A percentile compares a stretch with the other conserved stretches of the same genome.
phyloP scores from a whole-genome alignment of 1,140 invertebrate genomes.

The Drosophila subobscura region DNA sequence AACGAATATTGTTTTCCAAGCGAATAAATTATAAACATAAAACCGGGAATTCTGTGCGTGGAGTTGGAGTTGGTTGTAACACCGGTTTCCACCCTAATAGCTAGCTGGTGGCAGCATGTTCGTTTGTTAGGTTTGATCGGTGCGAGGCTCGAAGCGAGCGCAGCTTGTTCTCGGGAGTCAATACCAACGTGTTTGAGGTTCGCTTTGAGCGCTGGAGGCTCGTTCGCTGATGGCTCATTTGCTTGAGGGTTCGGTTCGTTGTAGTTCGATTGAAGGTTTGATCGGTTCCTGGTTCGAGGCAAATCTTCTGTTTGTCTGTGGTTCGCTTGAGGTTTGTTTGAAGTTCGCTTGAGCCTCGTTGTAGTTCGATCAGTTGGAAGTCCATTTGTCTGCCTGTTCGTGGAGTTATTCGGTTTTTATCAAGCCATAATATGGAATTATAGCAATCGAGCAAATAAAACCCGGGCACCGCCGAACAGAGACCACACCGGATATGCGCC shows the following conservation, averaged over 20 bases:
- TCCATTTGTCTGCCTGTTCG: constrained; percentile 4
- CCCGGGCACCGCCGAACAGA: constrained; percentile 60
- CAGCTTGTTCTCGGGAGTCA: no score
- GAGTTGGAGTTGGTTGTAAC: constrained; percentile 15
- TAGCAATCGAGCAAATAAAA: constrained; percentile 5
- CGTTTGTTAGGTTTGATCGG: no score
- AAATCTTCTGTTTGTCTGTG: constrained; percentile 12
- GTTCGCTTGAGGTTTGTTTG: background rate
- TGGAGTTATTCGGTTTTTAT: constrained; percentile 26
- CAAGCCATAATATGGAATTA: constrained; percentile 63
- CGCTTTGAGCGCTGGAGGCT: no score
- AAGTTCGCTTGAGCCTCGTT: constrained; percentile 1
- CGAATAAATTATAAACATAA: no score
- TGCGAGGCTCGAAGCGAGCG: no score
- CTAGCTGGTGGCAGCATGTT: no score
- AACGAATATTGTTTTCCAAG: constrained; percentile 37
- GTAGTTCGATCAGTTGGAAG: constrained; percentile 11
- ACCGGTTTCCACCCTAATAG: background rate
- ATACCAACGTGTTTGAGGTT: no score
- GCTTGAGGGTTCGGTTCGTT: no score
- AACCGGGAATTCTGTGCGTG: constrained; percentile 26
- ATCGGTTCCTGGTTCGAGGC: constrained; percentile 18
- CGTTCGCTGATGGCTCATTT: no score
- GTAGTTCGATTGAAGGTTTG: background rate
- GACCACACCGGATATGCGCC: constrained; percentile 65